A percentile compares a stretch with the other conserved stretches of the same genome.
phyloP scores from a whole-genome alignment of 2,888 invertebrate species.

The Sympetrum striolatum region DNA sequence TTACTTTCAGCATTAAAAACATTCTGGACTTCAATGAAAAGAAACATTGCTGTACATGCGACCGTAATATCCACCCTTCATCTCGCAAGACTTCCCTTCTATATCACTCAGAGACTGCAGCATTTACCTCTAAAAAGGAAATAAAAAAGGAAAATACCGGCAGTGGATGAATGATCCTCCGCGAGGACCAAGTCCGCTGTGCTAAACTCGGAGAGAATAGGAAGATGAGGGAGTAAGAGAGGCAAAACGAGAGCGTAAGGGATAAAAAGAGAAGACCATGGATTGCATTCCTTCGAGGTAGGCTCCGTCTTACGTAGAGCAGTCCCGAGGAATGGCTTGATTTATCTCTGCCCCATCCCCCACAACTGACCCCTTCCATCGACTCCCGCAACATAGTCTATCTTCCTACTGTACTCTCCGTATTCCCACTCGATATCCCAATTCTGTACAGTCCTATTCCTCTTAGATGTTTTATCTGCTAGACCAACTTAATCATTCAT shows the following conservation, averaged over 20 bases:
- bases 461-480: no score
- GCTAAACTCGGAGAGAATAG: neutral
- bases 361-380: neutral
- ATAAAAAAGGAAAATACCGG: no score
- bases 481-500: neutral
- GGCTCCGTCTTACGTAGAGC: constrained; percentile 3
- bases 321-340: constrained; percentile 14
- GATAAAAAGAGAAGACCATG: neutral
- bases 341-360: neutral
- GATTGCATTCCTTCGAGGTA: neutral
- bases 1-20: no score
- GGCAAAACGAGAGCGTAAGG: neutral
- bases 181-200: neutral
- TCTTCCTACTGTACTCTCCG: neutral
- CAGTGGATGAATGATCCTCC: no score
- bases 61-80: no score
- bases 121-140: no score
- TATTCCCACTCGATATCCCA: no score
- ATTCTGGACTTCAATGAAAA: no score
- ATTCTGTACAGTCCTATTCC: no score
- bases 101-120: no score
- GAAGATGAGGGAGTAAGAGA: neutral
- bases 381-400: neutral
- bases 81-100: no score
- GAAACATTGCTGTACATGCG: no score